Evolutionary conservation across 2,113 vertebrate genomes (phyloP).

Genomic region (Okapia johnstoni): DNA sequence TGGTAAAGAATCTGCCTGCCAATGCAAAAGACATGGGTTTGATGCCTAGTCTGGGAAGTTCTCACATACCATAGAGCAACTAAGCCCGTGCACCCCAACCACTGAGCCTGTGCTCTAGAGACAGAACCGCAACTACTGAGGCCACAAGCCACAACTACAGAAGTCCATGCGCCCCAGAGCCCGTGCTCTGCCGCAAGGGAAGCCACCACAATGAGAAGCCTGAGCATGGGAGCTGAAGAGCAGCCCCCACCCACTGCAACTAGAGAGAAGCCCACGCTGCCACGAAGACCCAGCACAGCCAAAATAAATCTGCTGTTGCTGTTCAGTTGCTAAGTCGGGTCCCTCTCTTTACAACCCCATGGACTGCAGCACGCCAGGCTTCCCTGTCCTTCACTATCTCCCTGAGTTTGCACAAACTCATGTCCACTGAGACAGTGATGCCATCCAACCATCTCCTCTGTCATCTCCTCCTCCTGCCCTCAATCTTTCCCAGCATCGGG

Average conservation of each 20-base stretch:
- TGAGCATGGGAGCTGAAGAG: rapidly evolving
- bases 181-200: not conserved
- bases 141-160: not conserved
- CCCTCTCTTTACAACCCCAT: not conserved
- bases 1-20: not conserved
- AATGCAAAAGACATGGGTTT: not conserved
- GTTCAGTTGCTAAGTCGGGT: not conserved
- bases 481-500: not conserved
- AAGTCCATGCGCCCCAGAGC: not conserved
- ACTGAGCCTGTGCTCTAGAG: not conserved
- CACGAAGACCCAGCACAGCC: rapidly evolving
- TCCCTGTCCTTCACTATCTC: not conserved
- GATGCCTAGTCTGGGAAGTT: not conserved
- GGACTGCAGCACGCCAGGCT: not conserved
- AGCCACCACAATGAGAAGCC: not conserved
- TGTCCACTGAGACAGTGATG: not conserved
- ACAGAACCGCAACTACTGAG: not conserved
- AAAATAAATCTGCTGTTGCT: not conserved
- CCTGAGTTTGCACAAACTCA: not conserved
- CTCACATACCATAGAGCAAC: not conserved
- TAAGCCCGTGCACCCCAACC: not conserved
- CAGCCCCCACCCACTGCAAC: not conserved
- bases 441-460: not conserved
- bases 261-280: not conserved
- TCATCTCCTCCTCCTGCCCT: not conserved